phyloP scores from a whole-genome alignment of 1,140 invertebrate species.

The Apis laboriosa region DNA sequence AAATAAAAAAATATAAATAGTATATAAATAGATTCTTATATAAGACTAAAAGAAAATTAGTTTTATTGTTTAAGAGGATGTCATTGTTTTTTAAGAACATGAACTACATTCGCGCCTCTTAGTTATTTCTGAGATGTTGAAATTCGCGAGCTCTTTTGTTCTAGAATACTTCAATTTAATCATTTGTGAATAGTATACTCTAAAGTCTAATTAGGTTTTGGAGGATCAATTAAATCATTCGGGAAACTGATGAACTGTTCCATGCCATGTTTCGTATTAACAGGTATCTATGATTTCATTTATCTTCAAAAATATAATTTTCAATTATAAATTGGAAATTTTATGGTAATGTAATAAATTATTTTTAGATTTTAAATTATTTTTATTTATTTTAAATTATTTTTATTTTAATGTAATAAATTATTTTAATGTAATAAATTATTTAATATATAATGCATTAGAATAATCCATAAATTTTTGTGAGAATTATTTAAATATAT shows the following conservation, averaged over 20 bases:
- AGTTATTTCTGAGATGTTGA: background rate
- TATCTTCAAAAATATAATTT: background rate
- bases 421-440: background rate
- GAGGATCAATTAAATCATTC: background rate
- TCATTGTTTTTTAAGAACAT: background rate
- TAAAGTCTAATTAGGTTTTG: conserved; percentile 14
- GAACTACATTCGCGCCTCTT: background rate
- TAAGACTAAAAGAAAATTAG: too few species aligned
- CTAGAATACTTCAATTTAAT: background rate
- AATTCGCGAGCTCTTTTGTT: background rate
- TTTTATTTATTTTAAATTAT: background rate
- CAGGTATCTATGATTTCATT: background rate
- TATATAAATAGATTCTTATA: too few species aligned
- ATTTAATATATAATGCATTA: background rate
- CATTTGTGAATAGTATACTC: background rate
- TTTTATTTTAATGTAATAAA: too few species aligned
- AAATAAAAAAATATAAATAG: too few species aligned
- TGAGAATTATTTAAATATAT: background rate
- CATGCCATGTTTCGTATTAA: background rate
- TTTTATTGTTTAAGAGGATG: background rate
- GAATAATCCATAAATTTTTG: too few species aligned
- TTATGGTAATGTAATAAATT: background rate
- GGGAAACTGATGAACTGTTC: conserved; percentile 1
- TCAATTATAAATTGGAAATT: background rate
- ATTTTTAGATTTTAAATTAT: background rate